phyloP scores from a whole-genome alignment of 2,888 invertebrate genomes.

The Drosophila longiperda region DNA sequence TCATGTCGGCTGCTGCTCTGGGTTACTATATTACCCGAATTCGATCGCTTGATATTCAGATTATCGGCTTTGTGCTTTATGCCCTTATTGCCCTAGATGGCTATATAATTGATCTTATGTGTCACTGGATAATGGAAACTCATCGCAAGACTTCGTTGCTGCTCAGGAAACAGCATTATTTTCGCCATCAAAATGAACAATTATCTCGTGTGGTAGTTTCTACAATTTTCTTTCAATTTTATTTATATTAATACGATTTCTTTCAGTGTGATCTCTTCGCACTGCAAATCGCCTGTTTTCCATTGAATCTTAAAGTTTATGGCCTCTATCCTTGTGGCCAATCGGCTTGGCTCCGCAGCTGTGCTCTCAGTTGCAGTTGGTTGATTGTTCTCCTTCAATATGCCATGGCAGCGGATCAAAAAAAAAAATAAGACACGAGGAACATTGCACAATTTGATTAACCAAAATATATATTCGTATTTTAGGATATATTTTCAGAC shows the following conservation, averaged over 20 bases:
- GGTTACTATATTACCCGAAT: conserved; percentile 32
- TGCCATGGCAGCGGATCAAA: conserved; percentile 3
- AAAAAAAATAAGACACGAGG: neutral
- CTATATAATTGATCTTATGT: conserved; percentile 33
- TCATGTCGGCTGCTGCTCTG: conserved; percentile 21
- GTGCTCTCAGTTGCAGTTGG: conserved; percentile 35
- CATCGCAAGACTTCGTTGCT: conserved; percentile 19
- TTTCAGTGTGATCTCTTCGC: conserved; percentile 48
- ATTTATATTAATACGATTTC: conserved; percentile 10
- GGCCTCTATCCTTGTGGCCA: conserved; percentile 31
- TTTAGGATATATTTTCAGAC: neutral
- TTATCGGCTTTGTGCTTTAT: conserved; percentile 2
- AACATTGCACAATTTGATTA: neutral
- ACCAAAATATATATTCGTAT: neutral
- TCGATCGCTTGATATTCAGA: neutral
- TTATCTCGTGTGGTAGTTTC: conserved; percentile 27
- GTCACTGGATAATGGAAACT: conserved; percentile 4
- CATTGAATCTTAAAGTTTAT: conserved; percentile 22
- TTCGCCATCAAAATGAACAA: neutral
- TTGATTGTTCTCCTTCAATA: conserved; percentile 40
- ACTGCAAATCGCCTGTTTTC: conserved; percentile 40
- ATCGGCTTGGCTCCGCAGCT: conserved; percentile 35
- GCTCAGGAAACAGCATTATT: conserved; percentile 4
- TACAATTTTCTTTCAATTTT: fast-evolving
- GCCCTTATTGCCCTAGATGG: neutral